Evolutionary conservation across 92 coral and sea anemone species (phyloP).

Genomic region (Actinostola sp.): DNA sequence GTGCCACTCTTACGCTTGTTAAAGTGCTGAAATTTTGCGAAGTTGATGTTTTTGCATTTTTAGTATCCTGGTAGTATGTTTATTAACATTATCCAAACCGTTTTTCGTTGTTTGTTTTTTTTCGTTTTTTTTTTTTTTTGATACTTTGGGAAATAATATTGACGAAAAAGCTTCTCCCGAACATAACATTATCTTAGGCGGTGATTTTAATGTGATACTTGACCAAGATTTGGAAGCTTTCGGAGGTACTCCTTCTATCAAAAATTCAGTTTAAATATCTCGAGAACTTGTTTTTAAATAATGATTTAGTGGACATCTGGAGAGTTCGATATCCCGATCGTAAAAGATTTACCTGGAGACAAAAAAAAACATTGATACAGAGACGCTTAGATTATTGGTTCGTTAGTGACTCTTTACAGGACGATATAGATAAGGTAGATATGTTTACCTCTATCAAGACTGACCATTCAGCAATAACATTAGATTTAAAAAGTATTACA

Average conservation of each 20-base stretch:
- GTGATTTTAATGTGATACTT: constrained; percentile 41
- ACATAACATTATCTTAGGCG: constrained; percentile 11
- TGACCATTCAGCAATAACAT: constrained; percentile 30
- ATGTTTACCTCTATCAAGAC: constrained; percentile 29
- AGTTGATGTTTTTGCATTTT: too few species aligned
- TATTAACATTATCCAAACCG: too few species aligned
- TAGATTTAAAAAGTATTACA: constrained; percentile 10
- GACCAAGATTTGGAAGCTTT: constrained; percentile 33
- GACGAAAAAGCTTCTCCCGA: too few species aligned
- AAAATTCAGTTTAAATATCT: constrained; percentile 27
- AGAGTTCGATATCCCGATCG: constrained; percentile 28
- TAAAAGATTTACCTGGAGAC: constrained; percentile 58
- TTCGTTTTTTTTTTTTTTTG: too few species aligned
- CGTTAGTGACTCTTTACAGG: constrained; percentile 30
- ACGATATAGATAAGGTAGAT: constrained; percentile 27
- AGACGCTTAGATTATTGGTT: constrained; percentile 49
- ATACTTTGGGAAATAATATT: too few species aligned
- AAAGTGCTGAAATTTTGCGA: too few species aligned
- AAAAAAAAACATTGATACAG: constrained; percentile 41
- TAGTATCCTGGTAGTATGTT: too few species aligned
- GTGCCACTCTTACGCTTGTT: too few species aligned
- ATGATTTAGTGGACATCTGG: constrained; percentile 54
- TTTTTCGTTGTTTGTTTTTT: too few species aligned
- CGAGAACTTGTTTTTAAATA: constrained; percentile 22
- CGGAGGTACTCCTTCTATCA: constrained; percentile 31